Evolutionary conservation across 2,888 invertebrate genomes (phyloP), one percentile per base, ranked within the genome.

Genomic region (Meandrusa payeni): DNA sequence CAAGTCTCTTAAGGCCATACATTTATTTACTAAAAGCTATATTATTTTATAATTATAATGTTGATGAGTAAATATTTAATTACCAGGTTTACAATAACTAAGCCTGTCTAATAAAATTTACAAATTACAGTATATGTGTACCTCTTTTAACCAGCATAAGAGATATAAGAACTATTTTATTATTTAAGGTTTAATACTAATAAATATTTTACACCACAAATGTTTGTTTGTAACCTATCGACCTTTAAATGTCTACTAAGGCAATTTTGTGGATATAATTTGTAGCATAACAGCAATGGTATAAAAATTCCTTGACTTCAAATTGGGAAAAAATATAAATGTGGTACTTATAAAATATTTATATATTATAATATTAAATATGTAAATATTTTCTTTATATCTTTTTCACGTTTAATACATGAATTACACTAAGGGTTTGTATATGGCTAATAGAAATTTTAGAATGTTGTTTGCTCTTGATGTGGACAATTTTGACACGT

Each of bases 91-190:
- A 20, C 7, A 4, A 41, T 33, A 27, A 50, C 51, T 41, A 50
- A 48, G 46, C 10, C 43, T 38, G 28, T 32, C 32, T 31, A 33
- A 55, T 55, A 60, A 62, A 66, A 72, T 74, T 75, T 83, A 83
- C 80, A 83, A 68, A 69, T 77, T 82, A 81, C 74, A 65, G 50
- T 68, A 66, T 70, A 79, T 69, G 78, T 83, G 85, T 82, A 82
- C 82, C 82, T 80, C 83, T 74, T 74, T 76, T 82, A 81, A 85
- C 85, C 83, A 85, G 85, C 85, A 69, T 76, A 75, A 66, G 64
- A 72, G 65, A 69, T 43, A 39, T 47, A 32, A 32, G 37, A 44
- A 43, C 47, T 45, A 54, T 44, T 43, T 46, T 45, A 54, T 44
- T 43, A 44, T 40, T 43, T 32, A 31, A 38, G 38, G 41, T 29